These are phyloP conservation scores for Cisticola juncidis DNA, from an alignment of 2,113 vertebrate species.

Conservation along the genomic window DNA sequence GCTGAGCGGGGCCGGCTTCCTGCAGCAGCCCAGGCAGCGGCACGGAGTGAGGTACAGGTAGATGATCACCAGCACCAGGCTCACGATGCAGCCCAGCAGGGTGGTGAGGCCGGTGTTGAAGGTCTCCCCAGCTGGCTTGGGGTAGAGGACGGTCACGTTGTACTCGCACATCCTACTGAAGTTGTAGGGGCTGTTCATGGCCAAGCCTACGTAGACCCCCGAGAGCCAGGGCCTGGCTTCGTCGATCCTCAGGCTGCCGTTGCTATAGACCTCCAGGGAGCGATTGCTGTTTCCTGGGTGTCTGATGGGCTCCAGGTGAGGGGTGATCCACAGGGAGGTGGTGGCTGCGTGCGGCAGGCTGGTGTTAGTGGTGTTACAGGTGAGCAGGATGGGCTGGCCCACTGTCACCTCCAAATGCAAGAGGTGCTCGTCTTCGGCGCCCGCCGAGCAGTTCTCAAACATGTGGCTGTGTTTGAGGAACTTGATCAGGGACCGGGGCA, in stretches of 20 bases:
- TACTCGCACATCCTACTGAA: slow-evolving; percentile 84
- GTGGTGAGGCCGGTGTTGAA: slow-evolving; percentile 95
- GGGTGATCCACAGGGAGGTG: slow-evolving; percentile 85
- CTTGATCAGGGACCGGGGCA: slow-evolving; percentile 72
- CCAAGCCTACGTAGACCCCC: slow-evolving; percentile 87
- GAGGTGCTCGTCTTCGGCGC: background rate
- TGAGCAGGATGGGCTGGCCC: slow-evolving; percentile 74
- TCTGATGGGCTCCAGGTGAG: slow-evolving; percentile 77
- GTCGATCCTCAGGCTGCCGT: slow-evolving; percentile 85
- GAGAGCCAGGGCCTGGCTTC: slow-evolving; percentile 74
- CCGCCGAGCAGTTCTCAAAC: slow-evolving; percentile 81
- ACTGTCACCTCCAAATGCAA: slow-evolving; percentile 61
- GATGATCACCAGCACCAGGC: slow-evolving; percentile 87
- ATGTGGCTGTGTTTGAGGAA: slow-evolving; percentile 79
- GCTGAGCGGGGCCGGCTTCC: slow-evolving; percentile 49
- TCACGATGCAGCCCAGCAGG: slow-evolving; percentile 90
- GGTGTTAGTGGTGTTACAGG: slow-evolving; percentile 79
- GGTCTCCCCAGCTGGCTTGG: slow-evolving; percentile 57
- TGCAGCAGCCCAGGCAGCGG: slow-evolving; percentile 78
- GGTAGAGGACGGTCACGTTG: slow-evolving; percentile 81
- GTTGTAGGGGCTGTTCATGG: slow-evolving; percentile 71
- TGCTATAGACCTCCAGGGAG: slow-evolving; percentile 79
- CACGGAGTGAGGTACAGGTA: slow-evolving; percentile 94
- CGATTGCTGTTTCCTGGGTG: slow-evolving; percentile 75
- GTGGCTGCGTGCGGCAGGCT: slow-evolving; percentile 43